Evolutionary conservation across 2,888 invertebrate genomes (phyloP).

Genomic region (Physocephala rufipes): DNA sequence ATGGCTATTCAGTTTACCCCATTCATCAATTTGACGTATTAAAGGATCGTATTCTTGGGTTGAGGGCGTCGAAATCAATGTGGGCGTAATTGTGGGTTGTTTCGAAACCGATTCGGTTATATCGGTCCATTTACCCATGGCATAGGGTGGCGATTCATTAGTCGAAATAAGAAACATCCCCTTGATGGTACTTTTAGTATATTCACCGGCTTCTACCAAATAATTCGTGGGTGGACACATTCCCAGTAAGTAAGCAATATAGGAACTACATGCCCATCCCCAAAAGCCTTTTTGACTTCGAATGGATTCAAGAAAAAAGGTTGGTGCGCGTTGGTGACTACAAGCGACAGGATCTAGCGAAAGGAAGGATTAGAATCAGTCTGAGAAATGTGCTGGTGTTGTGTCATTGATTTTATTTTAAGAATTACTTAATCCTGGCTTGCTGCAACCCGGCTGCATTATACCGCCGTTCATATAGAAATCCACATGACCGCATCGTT

Average conservation of each 20-base stretch:
- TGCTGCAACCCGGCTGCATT: slow-evolving; percentile 73
- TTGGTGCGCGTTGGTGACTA: slow-evolving; percentile 72
- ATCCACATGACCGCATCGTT: slow-evolving; percentile 75
- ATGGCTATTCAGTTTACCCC: slow-evolving; percentile 61
- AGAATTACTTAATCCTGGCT: slow-evolving; percentile 65
- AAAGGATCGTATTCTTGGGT: slow-evolving; percentile 51
- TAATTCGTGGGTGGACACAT: slow-evolving; percentile 69
- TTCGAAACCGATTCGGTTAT: slow-evolving; percentile 56
- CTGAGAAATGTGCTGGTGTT: not conserved
- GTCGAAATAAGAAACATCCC: slow-evolving; percentile 71
- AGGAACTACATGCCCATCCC: slow-evolving; percentile 73
- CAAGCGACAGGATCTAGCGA: slow-evolving; percentile 70
- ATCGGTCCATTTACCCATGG: slow-evolving; percentile 70
- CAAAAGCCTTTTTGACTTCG: slow-evolving; percentile 72
- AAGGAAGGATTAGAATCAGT: not conserved
- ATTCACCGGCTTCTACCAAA: slow-evolving; percentile 67
- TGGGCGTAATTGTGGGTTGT: slow-evolving; percentile 35
- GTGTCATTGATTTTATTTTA: not conserved
- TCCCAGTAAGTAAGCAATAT: slow-evolving; percentile 69
- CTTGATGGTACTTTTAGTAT: slow-evolving; percentile 58
- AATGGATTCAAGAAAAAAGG: slow-evolving; percentile 74
- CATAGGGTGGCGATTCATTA: slow-evolving; percentile 69
- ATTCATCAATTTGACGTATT: slow-evolving; percentile 59
- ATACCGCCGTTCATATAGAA: slow-evolving; percentile 79
- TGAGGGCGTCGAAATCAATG: not conserved